These are phyloP conservation scores for Leptinotarsa lineolata DNA, from an alignment of 1,140 invertebrate genomes.

Conservation along the genomic window DNA sequence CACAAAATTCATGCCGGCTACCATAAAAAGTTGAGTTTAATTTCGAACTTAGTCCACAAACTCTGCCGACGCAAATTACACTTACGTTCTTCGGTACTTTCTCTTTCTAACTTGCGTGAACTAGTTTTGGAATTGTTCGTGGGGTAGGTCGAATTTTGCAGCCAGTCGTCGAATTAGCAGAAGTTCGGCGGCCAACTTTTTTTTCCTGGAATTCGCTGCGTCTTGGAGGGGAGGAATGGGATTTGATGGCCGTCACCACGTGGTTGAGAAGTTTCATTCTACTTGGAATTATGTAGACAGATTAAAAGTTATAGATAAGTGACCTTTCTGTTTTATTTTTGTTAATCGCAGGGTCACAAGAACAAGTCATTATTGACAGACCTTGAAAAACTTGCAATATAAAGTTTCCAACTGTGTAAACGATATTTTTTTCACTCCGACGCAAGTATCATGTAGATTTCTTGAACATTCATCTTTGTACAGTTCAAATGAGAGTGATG, in stretches of 20 bases:
- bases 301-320: no score
- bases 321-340: no score
- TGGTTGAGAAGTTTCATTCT: not conserved
- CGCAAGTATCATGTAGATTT: no score
- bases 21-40: conserved; percentile 55
- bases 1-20: conserved; percentile 51
- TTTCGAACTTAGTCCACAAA: conserved; percentile 52
- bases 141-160: conserved; percentile 50
- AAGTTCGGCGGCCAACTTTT: conserved; percentile 37
- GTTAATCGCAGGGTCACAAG: no score
- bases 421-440: no score
- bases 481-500: no score
- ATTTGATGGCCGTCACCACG: not conserved
- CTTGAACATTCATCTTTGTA: no score
- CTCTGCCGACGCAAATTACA: conserved; percentile 54
- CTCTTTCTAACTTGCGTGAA: conserved; percentile 54
- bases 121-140: conserved; percentile 46
- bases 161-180: conserved; percentile 45
- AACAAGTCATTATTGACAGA: no score
- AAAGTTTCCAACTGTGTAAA: no score
- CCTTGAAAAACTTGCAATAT: no score
- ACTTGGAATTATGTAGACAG: not conserved
- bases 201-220: conserved; percentile 12
- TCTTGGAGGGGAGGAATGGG: not conserved
- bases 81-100: conserved; percentile 54